phyloP scores from a whole-genome alignment of 1,140 invertebrate species.

The Drosophila funebris region DNA sequence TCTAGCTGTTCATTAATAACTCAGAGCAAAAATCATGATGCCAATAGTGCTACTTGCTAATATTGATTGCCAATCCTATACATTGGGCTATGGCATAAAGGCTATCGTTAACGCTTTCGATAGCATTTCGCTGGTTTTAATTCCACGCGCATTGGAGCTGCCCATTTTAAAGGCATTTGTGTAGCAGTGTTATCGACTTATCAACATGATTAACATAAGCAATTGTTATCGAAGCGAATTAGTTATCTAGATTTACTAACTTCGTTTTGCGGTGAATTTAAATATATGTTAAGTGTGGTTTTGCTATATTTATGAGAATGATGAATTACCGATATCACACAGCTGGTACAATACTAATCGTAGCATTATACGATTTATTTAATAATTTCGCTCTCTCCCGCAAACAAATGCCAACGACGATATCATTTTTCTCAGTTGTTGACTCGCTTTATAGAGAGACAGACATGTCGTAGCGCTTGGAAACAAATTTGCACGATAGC shows the following conservation, averaged over 20 bases:
- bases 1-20: background rate
- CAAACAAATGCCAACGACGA: background rate
- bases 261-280: too few species aligned
- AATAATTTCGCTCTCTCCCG: background rate
- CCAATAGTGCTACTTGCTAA: too few species aligned
- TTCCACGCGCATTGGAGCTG: slow-evolving; percentile 18
- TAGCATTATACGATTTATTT: too few species aligned
- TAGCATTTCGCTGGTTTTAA: slow-evolving; percentile 18
- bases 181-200: too few species aligned
- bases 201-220: too few species aligned
- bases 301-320: too few species aligned
- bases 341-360: too few species aligned
- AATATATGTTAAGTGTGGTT: too few species aligned
- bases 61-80: background rate
- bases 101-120: background rate
- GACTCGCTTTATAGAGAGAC: too few species aligned
- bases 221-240: too few species aligned
- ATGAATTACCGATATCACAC: too few species aligned
- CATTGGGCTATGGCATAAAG: slow-evolving; percentile 4
- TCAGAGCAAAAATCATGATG: slow-evolving; percentile 7
- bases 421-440: background rate
- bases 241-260: too few species aligned
- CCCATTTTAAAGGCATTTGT: slow-evolving; percentile 19
- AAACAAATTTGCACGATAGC: background rate
- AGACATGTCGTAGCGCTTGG: background rate